Conservation (phyloP, 2,888 invertebrate species). For the Leptothorax acervorum region DNA sequence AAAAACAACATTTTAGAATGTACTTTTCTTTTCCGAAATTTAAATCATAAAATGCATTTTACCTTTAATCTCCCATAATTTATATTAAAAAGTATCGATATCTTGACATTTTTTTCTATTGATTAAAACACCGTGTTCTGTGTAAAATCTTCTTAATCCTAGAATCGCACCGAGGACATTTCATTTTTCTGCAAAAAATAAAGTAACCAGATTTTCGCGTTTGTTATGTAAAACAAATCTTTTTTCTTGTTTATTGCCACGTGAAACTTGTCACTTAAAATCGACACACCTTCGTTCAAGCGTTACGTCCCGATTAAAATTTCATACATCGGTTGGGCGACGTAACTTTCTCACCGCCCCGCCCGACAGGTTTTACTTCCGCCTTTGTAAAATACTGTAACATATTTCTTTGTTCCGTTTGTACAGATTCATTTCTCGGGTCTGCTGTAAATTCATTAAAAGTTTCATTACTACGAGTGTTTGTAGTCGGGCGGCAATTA, state of each 20-base stretch:
- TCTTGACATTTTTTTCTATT: not conserved
- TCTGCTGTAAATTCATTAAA: not conserved
- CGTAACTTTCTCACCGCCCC: conserved; percentile 43
- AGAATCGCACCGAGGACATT: not conserved
- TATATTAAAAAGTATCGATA: not conserved
- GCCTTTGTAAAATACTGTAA: conserved; percentile 39
- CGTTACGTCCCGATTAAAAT: conserved; percentile 50
- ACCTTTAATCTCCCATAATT: not conserved
- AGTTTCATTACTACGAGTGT: not conserved
- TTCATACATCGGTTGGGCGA: conserved; percentile 26
- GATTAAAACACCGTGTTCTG: not conserved
- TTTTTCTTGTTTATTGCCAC: not conserved
- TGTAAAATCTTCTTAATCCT: not conserved
- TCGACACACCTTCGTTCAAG: conserved; percentile 37
- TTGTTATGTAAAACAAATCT: conserved; percentile 36
- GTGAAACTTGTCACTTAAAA: conserved; percentile 35
- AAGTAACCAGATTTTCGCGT: conserved; percentile 28
- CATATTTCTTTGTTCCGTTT: conserved; percentile 26
- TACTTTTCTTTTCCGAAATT: not conserved
- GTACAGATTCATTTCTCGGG: conserved; percentile 1
- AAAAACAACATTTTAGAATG: not conserved
- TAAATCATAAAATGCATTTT: not conserved
- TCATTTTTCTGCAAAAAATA: not conserved
- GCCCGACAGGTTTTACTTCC: conserved; percentile 36
- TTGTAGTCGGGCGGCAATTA: not conserved